phyloP scores from a whole-genome alignment of 2,113 vertebrate species.

The Dasyornis broadbenti region DNA sequence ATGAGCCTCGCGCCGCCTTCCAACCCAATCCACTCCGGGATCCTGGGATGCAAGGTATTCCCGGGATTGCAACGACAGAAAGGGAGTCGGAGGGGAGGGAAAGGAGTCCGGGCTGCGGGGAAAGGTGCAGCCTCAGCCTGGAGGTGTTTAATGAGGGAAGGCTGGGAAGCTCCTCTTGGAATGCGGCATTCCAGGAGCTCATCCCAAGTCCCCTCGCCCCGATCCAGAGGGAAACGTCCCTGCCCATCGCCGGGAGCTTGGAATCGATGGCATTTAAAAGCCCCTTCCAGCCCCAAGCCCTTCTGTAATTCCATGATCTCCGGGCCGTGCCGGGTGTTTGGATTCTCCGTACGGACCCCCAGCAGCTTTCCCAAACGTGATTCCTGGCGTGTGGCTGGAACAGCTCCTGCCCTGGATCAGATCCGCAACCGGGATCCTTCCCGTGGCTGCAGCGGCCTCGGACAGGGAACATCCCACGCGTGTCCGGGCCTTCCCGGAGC shows the following conservation, averaged over 20 bases:
- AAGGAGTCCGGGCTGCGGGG: background rate
- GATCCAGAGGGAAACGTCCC: background rate
- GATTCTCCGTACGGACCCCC: background rate
- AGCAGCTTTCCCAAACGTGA: rapidly evolving
- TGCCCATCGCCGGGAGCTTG: background rate
- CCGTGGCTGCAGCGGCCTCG: background rate
- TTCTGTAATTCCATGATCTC: background rate
- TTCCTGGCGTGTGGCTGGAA: background rate
- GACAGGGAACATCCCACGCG: background rate
- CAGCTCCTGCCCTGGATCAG: background rate
- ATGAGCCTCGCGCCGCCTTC: background rate
- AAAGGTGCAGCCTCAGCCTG: background rate
- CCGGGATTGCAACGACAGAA: background rate
- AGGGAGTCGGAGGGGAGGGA: background rate
- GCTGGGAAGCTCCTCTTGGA: background rate
- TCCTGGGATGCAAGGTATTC: background rate
- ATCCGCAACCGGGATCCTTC: rapidly evolving
- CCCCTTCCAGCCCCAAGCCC: background rate
- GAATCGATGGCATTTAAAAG: background rate
- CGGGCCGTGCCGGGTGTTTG: background rate
- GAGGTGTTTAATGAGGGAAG: background rate
- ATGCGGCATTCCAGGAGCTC: background rate
- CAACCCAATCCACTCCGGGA: background rate
- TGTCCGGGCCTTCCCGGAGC: too few relatives aligned
- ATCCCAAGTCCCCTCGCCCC: background rate